Evolutionary conservation across 23 tunicate species (phyloP), one percentile per base, ranked within the genome.

Genomic region (Halocynthia roretzi): DNA sequence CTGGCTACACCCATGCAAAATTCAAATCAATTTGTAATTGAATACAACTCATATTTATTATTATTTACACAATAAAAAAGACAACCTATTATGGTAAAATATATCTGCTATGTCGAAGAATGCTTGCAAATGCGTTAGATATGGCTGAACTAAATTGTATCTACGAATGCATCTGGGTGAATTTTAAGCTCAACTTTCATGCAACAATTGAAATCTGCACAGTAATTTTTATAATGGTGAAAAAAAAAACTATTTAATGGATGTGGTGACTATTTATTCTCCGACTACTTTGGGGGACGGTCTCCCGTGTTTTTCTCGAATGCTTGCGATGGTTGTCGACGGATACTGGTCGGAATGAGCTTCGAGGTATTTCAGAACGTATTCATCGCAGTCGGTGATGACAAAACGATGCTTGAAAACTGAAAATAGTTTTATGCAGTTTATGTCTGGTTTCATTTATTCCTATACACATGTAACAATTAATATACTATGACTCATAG

Each of bases 341-440:
- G 94, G 94, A 56, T 81, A 87, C 52, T 81, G 84, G 50, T 83
- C 98, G 60, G 94, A 70, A 57, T 80, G 65, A 31, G 54, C 62
- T 63, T 87, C 89, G 60, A 93, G 58, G 68, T 68, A 50, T 51
- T 84, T 87, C 57, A 87, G 76, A 7, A 93, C 98, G 55, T 85
- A 81, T 62, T 80, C 89, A 56, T 93, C 98, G 64, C 93, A 87
- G 77, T 93, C 84, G 62, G 90, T 85, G 77, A 93, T 93, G 49
- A 56, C 55, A 62, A 93, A 93, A 5, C 94, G 89, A 52, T 87
- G 89, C 7, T 81, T 77, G 77, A 93, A 93, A 18, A 93, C 98
- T 93, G 77, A 52, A 72, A 80, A 31, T 31, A 31, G 44, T 1
- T 31, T 31, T 4, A 31, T 31, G 44, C 2, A 31, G 44, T 31